Evolutionary conservation across 2,888 invertebrate species (phyloP).

Genomic region (Cryptosula pallasiana): DNA sequence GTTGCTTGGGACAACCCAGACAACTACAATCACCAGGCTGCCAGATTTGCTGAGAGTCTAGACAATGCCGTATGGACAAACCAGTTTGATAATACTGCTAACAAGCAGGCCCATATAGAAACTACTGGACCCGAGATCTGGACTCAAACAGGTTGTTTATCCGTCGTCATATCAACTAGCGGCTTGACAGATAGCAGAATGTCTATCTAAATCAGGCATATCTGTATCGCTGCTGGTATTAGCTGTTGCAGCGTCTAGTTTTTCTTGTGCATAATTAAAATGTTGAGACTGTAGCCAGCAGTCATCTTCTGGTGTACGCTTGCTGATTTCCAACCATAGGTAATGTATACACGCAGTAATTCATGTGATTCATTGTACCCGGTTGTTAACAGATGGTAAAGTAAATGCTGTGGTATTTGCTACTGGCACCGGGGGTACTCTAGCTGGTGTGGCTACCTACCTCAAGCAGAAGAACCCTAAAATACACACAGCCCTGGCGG

Average conservation of each 20-base stretch:
- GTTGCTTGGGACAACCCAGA: conserved; percentile 48
- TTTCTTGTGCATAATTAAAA: too few species aligned
- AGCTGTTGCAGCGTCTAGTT: too few species aligned
- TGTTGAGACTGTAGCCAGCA: too few species aligned
- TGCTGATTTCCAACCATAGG: too few species aligned
- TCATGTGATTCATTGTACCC: too few species aligned
- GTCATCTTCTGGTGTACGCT: too few species aligned
- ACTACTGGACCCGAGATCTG: conserved; percentile 54
- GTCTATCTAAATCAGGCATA: too few species aligned
- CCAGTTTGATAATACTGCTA: conserved; percentile 53
- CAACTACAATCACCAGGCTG: conserved; percentile 52
- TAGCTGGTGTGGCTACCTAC: conserved; percentile 48
- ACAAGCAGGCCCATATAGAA: conserved; percentile 47
- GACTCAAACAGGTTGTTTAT: conserved; percentile 42
- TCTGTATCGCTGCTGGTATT: too few species aligned
- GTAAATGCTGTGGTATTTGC: conserved; percentile 51
- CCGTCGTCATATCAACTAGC: too few species aligned
- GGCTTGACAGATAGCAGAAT: too few species aligned
- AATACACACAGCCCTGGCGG: conserved; percentile 42
- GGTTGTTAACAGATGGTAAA: conserved; percentile 40
- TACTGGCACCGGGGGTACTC: conserved; percentile 53
- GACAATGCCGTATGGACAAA: conserved; percentile 53
- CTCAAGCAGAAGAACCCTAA: conserved; percentile 50
- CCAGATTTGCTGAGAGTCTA: conserved; percentile 45
- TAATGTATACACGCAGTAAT: too few species aligned